These are phyloP conservation scores for Tricholaema leucomelas DNA, from an alignment of 2,113 vertebrate genomes.

Conservation along the genomic window DNA sequence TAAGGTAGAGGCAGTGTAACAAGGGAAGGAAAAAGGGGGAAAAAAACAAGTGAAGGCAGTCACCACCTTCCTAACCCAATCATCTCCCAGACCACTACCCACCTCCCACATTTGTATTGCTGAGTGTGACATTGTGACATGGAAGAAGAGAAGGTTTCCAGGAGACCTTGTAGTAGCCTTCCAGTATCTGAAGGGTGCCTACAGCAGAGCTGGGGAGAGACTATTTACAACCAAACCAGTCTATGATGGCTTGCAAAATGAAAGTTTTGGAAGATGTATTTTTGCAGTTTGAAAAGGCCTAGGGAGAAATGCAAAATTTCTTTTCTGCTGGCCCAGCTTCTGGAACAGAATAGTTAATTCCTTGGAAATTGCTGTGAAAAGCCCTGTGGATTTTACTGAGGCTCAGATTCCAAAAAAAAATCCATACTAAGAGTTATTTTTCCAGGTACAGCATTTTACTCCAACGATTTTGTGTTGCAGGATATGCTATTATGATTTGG, in stretches of 20 bases:
- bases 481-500: neutral
- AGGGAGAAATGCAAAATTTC: neutral
- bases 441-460: neutral
- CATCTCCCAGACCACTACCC: neutral
- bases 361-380: neutral
- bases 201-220: too few species aligned
- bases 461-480: neutral
- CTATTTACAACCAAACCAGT: too few species aligned
- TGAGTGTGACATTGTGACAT: neutral
- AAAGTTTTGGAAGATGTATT: neutral
- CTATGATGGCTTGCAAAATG: neutral
- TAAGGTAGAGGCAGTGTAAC: neutral
- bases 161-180: too few species aligned
- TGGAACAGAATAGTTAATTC: neutral
- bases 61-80: neutral
- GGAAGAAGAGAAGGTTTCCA: too few species aligned
- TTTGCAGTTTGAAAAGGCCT: neutral
- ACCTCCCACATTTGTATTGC: neutral
- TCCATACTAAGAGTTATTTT: neutral
- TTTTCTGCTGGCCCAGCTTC: neutral
- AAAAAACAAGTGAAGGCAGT: too few species aligned
- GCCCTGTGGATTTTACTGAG: neutral
- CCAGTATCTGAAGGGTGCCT: too few species aligned
- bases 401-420: neutral
- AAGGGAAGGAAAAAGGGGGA: neutral